These are phyloP conservation scores for Albula glossodonta DNA, from an alignment of 2,113 vertebrate species.

Conservation along the genomic window DNA sequence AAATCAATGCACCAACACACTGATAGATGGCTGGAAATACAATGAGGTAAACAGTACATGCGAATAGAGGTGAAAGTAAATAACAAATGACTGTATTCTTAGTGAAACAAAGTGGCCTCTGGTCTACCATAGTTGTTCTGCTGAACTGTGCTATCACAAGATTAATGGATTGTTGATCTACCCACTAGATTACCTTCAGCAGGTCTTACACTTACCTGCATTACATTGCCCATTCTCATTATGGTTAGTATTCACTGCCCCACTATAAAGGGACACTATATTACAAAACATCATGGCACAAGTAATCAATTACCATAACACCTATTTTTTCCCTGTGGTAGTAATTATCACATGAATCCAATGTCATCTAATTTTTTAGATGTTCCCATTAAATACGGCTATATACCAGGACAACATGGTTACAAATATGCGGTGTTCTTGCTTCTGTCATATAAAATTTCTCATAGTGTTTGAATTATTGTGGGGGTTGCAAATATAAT, in stretches of 20 bases:
- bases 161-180: background rate
- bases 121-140: background rate
- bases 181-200: background rate
- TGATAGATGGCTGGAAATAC: background rate
- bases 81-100: background rate
- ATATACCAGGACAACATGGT: no score
- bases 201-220: background rate
- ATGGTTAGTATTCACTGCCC: background rate
- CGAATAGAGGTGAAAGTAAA: background rate
- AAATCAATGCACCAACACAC: conserved; percentile 4
- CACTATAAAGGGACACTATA: background rate
- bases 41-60: background rate
- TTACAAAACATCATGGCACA: background rate
- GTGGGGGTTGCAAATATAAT: no score
- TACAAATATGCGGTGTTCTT: no score
- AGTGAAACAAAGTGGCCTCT: background rate
- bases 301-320: background rate
- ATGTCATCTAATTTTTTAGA: background rate
- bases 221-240: background rate
- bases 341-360: background rate
- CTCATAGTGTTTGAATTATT: no score
- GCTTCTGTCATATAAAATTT: no score
- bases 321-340: background rate
- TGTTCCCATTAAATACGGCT: background rate
- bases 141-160: background rate